Percentiles rank a stretch among this genome's conserved stretches.
These are phyloP conservation scores for Rhynchotus rufescens DNA, from an alignment of 2,797 vertebrate genomes.

Conservation along the genomic window DNA sequence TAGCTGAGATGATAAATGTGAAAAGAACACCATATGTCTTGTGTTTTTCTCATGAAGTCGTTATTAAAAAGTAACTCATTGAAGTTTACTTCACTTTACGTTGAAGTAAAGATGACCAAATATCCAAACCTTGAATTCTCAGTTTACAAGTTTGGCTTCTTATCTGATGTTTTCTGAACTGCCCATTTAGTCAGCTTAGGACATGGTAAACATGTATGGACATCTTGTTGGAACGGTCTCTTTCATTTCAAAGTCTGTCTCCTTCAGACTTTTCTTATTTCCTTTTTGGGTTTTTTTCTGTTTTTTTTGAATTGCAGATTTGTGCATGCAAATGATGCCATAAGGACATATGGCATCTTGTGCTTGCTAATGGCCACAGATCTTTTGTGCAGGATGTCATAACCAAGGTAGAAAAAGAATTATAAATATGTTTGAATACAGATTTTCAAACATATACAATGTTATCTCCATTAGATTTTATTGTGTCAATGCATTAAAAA, in stretches of 20 bases:
- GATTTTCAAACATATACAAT: not conserved
- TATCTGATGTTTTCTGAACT: constrained; percentile 19
- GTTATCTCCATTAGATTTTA: not conserved
- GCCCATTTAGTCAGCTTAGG: not conserved
- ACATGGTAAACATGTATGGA: not conserved
- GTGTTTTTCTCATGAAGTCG: not conserved
- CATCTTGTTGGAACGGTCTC: constrained; percentile 22
- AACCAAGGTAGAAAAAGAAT: not conserved
- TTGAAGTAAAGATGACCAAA: not conserved
- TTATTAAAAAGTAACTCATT: not conserved
- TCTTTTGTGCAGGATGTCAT: constrained; percentile 9
- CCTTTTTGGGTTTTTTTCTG: not conserved
- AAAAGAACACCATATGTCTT: constrained; percentile 10
- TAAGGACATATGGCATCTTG: constrained; percentile 39
- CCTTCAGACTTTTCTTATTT: constrained; percentile 38
- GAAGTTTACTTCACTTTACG: constrained; percentile 20
- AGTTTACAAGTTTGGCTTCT: not conserved
- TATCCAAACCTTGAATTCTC: constrained; percentile 24
- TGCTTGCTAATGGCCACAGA: constrained; percentile 14
- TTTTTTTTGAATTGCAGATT: not conserved
- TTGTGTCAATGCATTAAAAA: not conserved
- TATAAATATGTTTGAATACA: not conserved
- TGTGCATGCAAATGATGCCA: not conserved
- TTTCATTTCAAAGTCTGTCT: constrained; percentile 36
- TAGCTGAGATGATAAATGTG: not conserved